Evolutionary conservation across 2,113 vertebrate species (phyloP).

Genomic region (Macrotis lagotis): DNA sequence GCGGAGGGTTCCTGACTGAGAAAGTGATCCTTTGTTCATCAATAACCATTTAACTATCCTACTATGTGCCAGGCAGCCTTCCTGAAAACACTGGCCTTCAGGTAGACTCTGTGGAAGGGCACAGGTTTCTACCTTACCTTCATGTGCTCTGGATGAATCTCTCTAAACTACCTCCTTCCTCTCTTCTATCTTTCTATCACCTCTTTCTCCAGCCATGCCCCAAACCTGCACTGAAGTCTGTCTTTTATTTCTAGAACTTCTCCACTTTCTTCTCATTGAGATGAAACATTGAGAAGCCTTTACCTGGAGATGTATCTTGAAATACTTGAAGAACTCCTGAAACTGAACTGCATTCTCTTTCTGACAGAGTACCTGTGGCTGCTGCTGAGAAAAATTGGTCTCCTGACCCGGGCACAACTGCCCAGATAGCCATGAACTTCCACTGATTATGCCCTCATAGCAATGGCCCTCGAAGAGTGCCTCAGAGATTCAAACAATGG

Average conservation of each 20-base stretch:
- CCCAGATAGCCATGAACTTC: background rate
- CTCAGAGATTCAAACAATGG: constrained; percentile 85
- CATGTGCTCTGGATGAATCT: background rate
- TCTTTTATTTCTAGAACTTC: background rate
- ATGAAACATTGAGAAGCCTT: background rate
- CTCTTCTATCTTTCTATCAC: background rate
- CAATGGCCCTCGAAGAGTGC: constrained; percentile 85
- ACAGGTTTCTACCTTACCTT: background rate
- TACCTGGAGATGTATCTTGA: too few species aligned
- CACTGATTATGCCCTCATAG: constrained; percentile 83
- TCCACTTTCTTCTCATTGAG: background rate
- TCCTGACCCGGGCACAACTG: constrained; percentile 39
- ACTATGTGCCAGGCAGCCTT: background rate
- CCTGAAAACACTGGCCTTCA: background rate
- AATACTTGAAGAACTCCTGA: background rate
- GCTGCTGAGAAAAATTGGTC: background rate
- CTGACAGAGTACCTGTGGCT: constrained; percentile 82
- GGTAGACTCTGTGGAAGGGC: background rate
- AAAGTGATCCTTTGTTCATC: background rate
- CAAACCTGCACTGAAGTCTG: background rate
- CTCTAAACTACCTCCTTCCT: background rate
- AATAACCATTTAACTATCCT: background rate
- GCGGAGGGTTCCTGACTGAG: background rate
- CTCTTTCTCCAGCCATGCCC: background rate
- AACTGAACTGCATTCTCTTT: rapidly evolving